These are phyloP conservation scores for Misgurnus anguillicaudatus DNA, from an alignment of 2,113 vertebrate genomes.

Conservation along the genomic window DNA sequence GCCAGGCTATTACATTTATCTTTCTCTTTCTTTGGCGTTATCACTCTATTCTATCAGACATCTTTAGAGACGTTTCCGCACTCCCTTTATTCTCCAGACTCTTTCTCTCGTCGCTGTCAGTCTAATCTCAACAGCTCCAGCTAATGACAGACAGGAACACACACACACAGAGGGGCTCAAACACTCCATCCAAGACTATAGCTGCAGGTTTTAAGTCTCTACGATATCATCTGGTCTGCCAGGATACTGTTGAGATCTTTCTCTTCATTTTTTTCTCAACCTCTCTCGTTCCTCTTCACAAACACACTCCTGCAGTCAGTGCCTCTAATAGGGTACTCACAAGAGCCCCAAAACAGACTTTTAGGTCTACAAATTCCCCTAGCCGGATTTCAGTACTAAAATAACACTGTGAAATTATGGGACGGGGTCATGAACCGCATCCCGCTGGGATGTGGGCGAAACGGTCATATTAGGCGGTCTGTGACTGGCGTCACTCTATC, in stretches of 20 bases:
- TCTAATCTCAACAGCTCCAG: constrained; percentile 30
- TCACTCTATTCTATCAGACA: constrained; percentile 28
- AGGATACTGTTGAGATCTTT: constrained; percentile 26
- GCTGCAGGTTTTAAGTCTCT: constrained; percentile 12
- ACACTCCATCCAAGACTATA: constrained; percentile 28
- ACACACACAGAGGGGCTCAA: constrained; percentile 37
- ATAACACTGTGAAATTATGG: neutral
- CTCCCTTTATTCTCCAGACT: neutral
- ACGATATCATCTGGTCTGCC: constrained; percentile 27
- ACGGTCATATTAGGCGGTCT: neutral
- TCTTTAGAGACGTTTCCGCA: constrained; percentile 23
- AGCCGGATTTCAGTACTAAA: neutral
- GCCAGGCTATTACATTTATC: constrained; percentile 29
- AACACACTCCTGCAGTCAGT: neutral
- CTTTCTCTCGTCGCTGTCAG: constrained; percentile 20
- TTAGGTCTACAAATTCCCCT: constrained; percentile 9
- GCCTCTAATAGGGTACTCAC: neutral
- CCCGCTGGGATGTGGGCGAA: constrained; percentile 6
- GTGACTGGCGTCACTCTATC: neutral
- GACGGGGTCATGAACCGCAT: constrained; percentile 29
- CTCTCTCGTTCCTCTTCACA: neutral
- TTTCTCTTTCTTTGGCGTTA: constrained; percentile 5
- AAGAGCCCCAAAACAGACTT: neutral
- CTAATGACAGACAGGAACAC: constrained; percentile 17
- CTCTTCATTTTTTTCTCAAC: neutral